phyloP scores from a whole-genome alignment of 2,888 invertebrate genomes.

The Mechanitis messenoides region DNA sequence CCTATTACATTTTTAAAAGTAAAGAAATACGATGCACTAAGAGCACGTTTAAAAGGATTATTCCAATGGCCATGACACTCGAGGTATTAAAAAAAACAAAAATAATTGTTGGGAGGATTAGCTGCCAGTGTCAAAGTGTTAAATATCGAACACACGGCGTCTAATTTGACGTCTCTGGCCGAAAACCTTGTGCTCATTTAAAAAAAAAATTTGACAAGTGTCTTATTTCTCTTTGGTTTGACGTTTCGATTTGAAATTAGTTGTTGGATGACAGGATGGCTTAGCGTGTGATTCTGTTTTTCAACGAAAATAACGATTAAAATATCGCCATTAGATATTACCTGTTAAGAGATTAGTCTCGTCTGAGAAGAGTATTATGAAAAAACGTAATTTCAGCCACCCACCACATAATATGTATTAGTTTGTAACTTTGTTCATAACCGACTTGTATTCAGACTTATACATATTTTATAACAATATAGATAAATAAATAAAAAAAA shows the following conservation, averaged over 20 bases:
- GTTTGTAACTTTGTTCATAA: not conserved
- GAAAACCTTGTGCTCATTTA: conserved; percentile 18
- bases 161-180: conserved; percentile 69
- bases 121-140: conserved; percentile 76
- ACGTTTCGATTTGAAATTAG: conserved; percentile 61
- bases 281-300: conserved; percentile 57
- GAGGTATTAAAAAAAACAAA: conserved; percentile 53
- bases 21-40: conserved; percentile 61
- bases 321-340: conserved; percentile 32
- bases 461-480: too few relatives aligned
- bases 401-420: conserved; percentile 22
- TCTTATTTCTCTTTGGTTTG: conserved; percentile 68
- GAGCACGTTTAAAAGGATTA: conserved; percentile 72
- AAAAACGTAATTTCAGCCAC: conserved; percentile 16
- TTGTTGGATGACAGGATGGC: conserved; percentile 50
- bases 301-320: conserved; percentile 35
- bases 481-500: not conserved
- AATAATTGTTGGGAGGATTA: conserved; percentile 69
- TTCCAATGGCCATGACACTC: conserved; percentile 62
- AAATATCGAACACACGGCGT: conserved; percentile 72
- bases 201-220: conserved; percentile 57
- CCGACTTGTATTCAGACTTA: not conserved
- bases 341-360: conserved; percentile 45
- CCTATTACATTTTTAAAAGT: conserved; percentile 57
- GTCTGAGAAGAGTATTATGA: conserved; percentile 25